Evolutionary conservation across 2,888 invertebrate genomes (phyloP).

Genomic region (Netelia fuscicornis): DNA sequence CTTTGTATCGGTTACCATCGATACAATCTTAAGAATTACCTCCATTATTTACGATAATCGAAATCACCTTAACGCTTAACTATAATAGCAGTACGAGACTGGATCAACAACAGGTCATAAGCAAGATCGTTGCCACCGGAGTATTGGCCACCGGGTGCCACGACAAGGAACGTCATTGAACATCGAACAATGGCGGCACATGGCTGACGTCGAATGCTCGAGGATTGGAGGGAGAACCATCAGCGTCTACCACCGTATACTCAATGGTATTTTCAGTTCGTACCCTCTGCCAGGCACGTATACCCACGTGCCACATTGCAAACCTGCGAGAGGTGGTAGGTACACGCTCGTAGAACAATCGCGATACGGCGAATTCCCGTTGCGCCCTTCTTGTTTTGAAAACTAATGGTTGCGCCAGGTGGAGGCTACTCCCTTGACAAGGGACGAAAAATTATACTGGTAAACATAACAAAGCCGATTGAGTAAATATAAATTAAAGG

Average conservation of each 20-base stretch:
- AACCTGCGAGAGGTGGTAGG: background rate
- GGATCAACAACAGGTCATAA: background rate
- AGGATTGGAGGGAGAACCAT: slow-evolving; percentile 32
- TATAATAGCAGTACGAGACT: background rate
- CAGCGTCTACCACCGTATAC: slow-evolving; percentile 24
- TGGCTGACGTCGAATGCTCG: slow-evolving; percentile 33
- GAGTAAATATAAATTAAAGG: too few species aligned
- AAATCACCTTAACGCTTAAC: background rate
- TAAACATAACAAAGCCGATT: too few species aligned
- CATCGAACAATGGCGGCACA: slow-evolving; percentile 60
- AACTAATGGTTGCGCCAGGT: background rate
- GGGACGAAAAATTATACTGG: too few species aligned
- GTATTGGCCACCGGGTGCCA: slow-evolving; percentile 44
- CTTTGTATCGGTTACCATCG: background rate
- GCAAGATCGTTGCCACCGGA: slow-evolving; percentile 39
- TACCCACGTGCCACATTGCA: slow-evolving; percentile 6
- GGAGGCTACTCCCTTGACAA: too few species aligned
- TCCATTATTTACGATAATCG: background rate
- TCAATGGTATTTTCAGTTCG: slow-evolving; percentile 42
- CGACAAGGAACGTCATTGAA: slow-evolving; percentile 63
- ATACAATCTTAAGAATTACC: background rate
- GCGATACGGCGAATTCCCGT: background rate
- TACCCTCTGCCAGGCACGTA: slow-evolving; percentile 6
- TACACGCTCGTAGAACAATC: background rate
- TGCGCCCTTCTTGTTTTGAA: background rate